Base-by-base conservation (phyloP, 2,113 vertebrate genomes). In the Mustela nigripes region DNA sequence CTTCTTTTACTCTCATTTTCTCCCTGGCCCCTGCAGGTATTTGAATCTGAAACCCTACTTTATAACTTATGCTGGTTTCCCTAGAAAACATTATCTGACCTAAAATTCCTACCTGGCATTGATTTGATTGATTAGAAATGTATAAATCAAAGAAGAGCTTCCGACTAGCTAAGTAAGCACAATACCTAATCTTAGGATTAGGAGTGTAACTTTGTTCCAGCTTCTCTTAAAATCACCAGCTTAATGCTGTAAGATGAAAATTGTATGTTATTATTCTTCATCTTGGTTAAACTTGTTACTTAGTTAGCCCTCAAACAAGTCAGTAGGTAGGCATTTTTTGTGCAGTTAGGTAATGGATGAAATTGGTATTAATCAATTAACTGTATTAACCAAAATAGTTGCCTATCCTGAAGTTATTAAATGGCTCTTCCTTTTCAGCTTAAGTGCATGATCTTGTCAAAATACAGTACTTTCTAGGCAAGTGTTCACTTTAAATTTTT, bases 151-250 rank as follows among this genome's bases (percentile, higher is more conserved):
- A 91, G 22, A 42, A 86, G 39, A 96, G 26, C 48, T 94, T 92
- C 82, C 56, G 26, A 31, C 76, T 74, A 85, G 33, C n/a, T 85
- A 84, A 90, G 14, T 93, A 91, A 89, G 14, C 24, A 83, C 18
- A 94, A 50, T 69, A 26, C 39, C 19, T 91, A 48, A 56, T 78
- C 60, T 87, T 87, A 80, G 85, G 31, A 19, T 69, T 97, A 56
- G n/a, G 60, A 91, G 6, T 91, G 16, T 94, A 81, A 56, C 58
- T 80, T 92, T 67, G 3, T 95, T 69, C 24, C 36, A 79, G 62
- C n/a, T 79, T 85, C 60, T 82, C 48, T 95, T 89, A 88, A 86
- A 89, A 96, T 89, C 71, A 84, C 60, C 50, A 83, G 36, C 63
- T 69, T 74, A 93, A 60, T 83, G 28, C 60, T 31, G 26, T 83